Base-by-base conservation (phyloP, 35 echinoderm and acorn worm species). In the Holothuria glaberrima region DNA sequence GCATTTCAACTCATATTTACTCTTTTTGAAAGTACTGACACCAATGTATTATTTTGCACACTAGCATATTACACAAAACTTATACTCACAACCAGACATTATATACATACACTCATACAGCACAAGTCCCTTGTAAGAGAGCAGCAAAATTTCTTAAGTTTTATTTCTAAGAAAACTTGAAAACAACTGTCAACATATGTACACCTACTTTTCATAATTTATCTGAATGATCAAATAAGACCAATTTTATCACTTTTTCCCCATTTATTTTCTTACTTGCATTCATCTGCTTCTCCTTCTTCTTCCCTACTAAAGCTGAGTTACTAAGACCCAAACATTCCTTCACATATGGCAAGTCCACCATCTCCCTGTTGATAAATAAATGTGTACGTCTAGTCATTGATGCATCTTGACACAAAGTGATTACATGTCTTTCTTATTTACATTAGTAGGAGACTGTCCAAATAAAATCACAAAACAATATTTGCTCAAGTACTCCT, bases 281-380 rank as follows among this genome's bases (percentile, higher is more conserved):
- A 66, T 80, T 90, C 86, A 91, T 92, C 71, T 97, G 89, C 70
- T 99, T 95, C 45, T 94, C 97, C 91, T 99, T 99, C 89, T 99
- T 99, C 60, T 94, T 99, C 32, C 86, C 91, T 5, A 84, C 90
- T 36, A 99, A 76, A 24, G 91, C 93, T 31, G 97, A 99, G 31
- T 95, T 90, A 68, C 97, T 95, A 13, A 99, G 91, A 36, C 60
- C 89, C 0, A 99, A 86, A 68, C 93, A 94, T 41, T 92, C 93
- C 78, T 95, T 99, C 86, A 99, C 90, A 75, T 95, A 95, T 38
- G 97, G 97, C 18, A 95, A 71, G 30, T 99, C 93, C 3, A 99
- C 80, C 91, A 99, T 66, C 41, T 95, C 91, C 25, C 97, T 98
- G 86, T 58, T 57, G 58, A 88, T 10, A 41, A 88, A 93, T 73